Evolutionary conservation across 1,140 invertebrate genomes (phyloP).

Genomic region (Pissodes strobi): DNA sequence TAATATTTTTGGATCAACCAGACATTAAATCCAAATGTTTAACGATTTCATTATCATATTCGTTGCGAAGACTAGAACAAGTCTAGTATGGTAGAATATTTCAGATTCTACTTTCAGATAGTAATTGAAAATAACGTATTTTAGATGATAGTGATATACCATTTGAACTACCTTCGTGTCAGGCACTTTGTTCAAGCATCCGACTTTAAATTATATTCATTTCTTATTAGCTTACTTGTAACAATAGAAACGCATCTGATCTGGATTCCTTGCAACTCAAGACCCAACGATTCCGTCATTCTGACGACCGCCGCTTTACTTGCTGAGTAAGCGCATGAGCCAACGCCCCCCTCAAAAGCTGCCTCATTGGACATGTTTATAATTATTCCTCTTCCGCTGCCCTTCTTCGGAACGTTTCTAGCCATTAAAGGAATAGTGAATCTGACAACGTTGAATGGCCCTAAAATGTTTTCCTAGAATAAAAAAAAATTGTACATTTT

Average conservation of each 20-base stretch:
- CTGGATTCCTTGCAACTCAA: constrained; percentile 6
- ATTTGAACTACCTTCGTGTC: too few relatives aligned
- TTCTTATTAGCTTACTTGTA: constrained; percentile 1
- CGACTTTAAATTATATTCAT: background rate
- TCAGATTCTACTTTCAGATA: too few relatives aligned
- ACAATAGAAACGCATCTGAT: constrained; percentile 19
- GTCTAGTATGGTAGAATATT: too few relatives aligned
- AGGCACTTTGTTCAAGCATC: too few relatives aligned
- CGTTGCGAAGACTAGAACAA: too few relatives aligned
- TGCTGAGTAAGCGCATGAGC: constrained; percentile 19
- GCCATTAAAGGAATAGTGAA: constrained; percentile 11
- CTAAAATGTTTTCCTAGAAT: constrained; percentile 23
- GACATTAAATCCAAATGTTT: too few relatives aligned
- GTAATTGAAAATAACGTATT: too few relatives aligned
- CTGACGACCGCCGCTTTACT: constrained; percentile 28
- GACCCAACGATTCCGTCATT: constrained; percentile 16
- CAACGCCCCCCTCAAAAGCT: background rate
- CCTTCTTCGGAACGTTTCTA: constrained; percentile 13
- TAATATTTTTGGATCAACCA: too few relatives aligned
- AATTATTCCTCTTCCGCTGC: constrained; percentile 21
- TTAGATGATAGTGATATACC: too few relatives aligned
- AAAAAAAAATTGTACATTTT: background rate
- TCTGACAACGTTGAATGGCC: constrained; percentile 14
- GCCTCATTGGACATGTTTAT: constrained; percentile 25
- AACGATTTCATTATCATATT: too few relatives aligned